Percentiles rank a stretch among this genome's conserved stretches.
phyloP scores from a whole-genome alignment of 2,888 invertebrate species.

The Sipha maydis region DNA sequence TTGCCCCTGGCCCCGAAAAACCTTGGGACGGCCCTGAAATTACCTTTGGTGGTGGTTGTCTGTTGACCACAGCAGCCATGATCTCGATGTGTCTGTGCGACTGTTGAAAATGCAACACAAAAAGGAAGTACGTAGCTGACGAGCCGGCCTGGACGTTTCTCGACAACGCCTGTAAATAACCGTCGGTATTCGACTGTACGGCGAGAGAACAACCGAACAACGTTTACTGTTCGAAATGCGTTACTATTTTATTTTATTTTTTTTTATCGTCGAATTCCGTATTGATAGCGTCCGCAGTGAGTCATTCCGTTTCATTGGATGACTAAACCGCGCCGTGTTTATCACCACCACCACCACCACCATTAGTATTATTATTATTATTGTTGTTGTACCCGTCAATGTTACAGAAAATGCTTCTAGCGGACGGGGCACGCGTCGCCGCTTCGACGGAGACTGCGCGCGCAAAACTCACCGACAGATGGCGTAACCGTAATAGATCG shows the following conservation, averaged over 20 bases:
- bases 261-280: slow-evolving; percentile 48
- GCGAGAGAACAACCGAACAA: neutral
- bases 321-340: neutral
- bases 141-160: neutral
- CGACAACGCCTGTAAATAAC: slow-evolving; percentile 19
- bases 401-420: too few relatives aligned
- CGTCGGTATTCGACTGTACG: neutral
- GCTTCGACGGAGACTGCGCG: neutral
- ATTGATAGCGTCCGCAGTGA: slow-evolving; percentile 42
- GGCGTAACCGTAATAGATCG: neutral
- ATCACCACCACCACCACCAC: neutral
- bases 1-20: too few relatives aligned
- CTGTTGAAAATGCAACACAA: too few relatives aligned
- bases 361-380: neutral
- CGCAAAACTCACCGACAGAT: neutral
- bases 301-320: slow-evolving; percentile 22
- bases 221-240: neutral
- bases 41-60: slow-evolving; percentile 31
- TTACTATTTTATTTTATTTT: neutral
- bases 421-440: neutral
- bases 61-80: slow-evolving; percentile 33
- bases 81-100: neutral
- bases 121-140: neutral
- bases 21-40: too few relatives aligned
- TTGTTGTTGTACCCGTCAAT: too few relatives aligned